Evolutionary conservation across 2,797 vertebrate species (phyloP).

Genomic region (Poecilia velifera): DNA sequence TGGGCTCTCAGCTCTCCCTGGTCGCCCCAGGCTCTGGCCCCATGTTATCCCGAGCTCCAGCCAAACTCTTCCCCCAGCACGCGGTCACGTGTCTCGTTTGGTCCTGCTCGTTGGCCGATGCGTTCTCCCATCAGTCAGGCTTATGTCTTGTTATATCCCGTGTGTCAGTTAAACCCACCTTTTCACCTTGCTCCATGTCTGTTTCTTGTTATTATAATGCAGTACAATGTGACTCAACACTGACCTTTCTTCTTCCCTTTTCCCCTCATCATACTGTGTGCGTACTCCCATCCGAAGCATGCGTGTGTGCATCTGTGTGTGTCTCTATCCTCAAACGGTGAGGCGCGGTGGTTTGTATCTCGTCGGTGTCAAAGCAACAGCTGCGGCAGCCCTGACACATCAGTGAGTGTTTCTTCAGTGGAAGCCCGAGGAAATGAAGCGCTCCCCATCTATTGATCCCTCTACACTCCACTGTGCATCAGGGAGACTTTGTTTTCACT

Average conservation of each 20-base stretch:
- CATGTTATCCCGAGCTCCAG: slow-evolving; percentile 71
- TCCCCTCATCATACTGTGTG: slow-evolving; percentile 23
- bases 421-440: slow-evolving; percentile 79
- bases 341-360: slow-evolving; percentile 61
- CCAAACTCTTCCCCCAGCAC: slow-evolving; percentile 70
- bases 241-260: slow-evolving; percentile 54
- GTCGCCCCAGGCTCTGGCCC: slow-evolving; percentile 80
- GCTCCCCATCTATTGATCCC: slow-evolving; percentile 79
- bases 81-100: slow-evolving; percentile 70
- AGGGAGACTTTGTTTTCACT: slow-evolving; percentile 82
- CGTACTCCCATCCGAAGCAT: slow-evolving; percentile 19
- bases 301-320: slow-evolving; percentile 20
- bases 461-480: slow-evolving; percentile 78
- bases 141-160: slow-evolving; percentile 70
- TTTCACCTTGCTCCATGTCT: slow-evolving; percentile 52
- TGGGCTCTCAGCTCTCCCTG: slow-evolving; percentile 75
- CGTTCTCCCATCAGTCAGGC: slow-evolving; percentile 74
- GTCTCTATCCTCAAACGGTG: slow-evolving; percentile 37
- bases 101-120: slow-evolving; percentile 73
- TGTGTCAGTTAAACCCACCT: slow-evolving; percentile 66
- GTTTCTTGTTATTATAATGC: slow-evolving; percentile 70
- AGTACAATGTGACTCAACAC: slow-evolving; percentile 43
- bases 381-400: slow-evolving; percentile 75
- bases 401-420: slow-evolving; percentile 78
- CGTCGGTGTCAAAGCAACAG: slow-evolving; percentile 66